Percentiles rank a stretch among this genome's conserved stretches.
These are phyloP conservation scores for Nezara viridula DNA, from an alignment of 2,888 invertebrate species.

Conservation along the genomic window DNA sequence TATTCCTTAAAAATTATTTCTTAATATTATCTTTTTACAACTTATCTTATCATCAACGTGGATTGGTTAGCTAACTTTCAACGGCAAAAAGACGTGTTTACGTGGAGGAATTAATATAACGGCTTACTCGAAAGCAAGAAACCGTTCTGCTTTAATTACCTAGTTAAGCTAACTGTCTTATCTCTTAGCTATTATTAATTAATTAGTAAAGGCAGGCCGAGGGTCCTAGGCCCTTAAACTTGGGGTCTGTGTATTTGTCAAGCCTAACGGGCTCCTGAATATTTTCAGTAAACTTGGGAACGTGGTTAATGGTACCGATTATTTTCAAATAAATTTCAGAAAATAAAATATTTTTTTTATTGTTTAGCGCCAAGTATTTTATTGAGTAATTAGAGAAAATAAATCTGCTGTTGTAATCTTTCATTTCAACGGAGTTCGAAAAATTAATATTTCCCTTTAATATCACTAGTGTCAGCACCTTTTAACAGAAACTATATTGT, in stretches of 20 bases:
- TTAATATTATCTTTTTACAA: neutral
- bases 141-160: constrained; percentile 13
- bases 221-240: neutral
- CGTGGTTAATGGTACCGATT: neutral
- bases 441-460: too few relatives aligned
- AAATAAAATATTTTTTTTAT: too few relatives aligned
- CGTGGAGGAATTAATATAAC: constrained; percentile 36
- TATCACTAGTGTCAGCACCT: too few relatives aligned
- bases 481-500: too few relatives aligned
- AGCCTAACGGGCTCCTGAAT: neutral
- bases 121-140: constrained; percentile 8
- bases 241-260: neutral
- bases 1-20: neutral
- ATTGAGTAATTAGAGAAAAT: too few relatives aligned
- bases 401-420: too few relatives aligned
- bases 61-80: neutral
- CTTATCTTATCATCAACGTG: neutral
- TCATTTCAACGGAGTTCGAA: too few relatives aligned
- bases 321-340: too few relatives aligned
- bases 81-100: constrained; percentile 7
- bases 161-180: neutral
- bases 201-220: neutral
- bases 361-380: too few relatives aligned
- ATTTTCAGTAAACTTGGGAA: neutral
- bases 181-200: constrained; percentile 41